Evolutionary conservation across 2,888 invertebrate genomes (phyloP), one percentile per base, ranked within the genome.

Genomic region (Sussaba pulchella): DNA sequence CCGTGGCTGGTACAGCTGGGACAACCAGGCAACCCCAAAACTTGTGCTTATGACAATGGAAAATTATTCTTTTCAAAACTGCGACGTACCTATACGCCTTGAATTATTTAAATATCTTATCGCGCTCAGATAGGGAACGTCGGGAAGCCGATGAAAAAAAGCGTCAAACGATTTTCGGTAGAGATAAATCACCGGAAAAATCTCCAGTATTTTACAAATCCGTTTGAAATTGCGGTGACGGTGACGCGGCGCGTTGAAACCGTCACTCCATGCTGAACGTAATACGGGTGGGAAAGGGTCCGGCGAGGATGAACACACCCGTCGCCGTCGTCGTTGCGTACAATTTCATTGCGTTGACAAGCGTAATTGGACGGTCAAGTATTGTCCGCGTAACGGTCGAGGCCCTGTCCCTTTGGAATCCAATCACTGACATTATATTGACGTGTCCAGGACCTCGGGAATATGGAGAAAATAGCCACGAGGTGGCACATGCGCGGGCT

Each of bases 341-440:
- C 80, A 82, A 82, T 80, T 83, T 76, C 71, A 83, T 81, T 75
- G 50, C 75, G 64, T 63, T 70, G 75, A 75, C 71, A 67, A 67
- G 72, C 63, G 69, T 83, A 81, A 81, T 82, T 77, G 81, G 73
- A 70, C 71, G 78, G 50, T 59, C 43, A 80, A 78, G 71, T 82
- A 73, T 83, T 80, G 83, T 82, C 83, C 83, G 41, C n/a, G 24
- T n/a, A 24, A 50, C 39, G 26, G 24, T 26, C 54, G n/a, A 54
- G 64, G 57, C 41, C 36, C 57, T 77, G 57, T 63, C 66, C 64
- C 76, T 73, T 77, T 75, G 66, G 70, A 74, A 82, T 82, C 78
- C 83, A 82, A 84, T 83, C 80, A 80, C 64, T 64, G 59, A 63
- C 71, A 39, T 72, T 74, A 67, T 69, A 74, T 80, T 57, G 57